phyloP scores from a whole-genome alignment of 1,140 invertebrate genomes.

The Drosophila guanche region DNA sequence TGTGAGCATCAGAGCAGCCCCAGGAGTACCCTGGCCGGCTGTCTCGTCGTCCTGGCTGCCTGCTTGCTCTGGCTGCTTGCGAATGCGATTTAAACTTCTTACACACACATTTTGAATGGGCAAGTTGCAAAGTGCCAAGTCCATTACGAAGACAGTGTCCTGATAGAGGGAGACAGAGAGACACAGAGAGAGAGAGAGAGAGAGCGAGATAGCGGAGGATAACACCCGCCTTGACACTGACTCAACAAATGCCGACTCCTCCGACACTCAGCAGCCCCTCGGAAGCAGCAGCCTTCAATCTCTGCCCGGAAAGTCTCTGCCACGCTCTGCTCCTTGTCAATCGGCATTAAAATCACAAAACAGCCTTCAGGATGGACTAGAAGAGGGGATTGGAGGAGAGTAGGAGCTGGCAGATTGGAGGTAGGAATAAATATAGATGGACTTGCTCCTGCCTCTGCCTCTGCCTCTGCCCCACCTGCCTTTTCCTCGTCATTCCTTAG shows the following conservation, averaged over 20 bases:
- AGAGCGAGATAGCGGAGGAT: constrained; percentile 38
- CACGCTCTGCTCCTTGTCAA: constrained; percentile 54
- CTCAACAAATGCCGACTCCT: constrained; percentile 17
- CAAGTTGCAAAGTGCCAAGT: constrained; percentile 80
- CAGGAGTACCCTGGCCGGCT: not conserved
- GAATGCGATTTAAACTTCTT: constrained; percentile 81
- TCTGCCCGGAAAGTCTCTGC: constrained; percentile 27
- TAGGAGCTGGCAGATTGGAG: no score
- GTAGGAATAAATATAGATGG: no score
- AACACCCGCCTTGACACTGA: constrained; percentile 32
- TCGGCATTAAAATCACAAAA: constrained; percentile 82
- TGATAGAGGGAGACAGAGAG: not conserved
- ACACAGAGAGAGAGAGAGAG: constrained; percentile 19
- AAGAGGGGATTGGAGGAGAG: not conserved
- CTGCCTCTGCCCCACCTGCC: constrained; percentile 39
- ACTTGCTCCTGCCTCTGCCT: not conserved
- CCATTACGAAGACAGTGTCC: constrained; percentile 59
- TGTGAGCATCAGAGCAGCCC: constrained; percentile 59
- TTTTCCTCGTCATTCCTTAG: constrained; percentile 25
- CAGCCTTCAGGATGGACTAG: constrained; percentile 35
- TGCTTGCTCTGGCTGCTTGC: constrained; percentile 21
- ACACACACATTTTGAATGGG: constrained; percentile 79
- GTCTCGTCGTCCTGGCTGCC: constrained; percentile 19
- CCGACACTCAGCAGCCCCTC: constrained; percentile 28
- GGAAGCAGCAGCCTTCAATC: constrained; percentile 30